These are phyloP conservation scores for Drosophila pallidifrons DNA, from an alignment of 1,140 invertebrate genomes.

Conservation along the genomic window DNA sequence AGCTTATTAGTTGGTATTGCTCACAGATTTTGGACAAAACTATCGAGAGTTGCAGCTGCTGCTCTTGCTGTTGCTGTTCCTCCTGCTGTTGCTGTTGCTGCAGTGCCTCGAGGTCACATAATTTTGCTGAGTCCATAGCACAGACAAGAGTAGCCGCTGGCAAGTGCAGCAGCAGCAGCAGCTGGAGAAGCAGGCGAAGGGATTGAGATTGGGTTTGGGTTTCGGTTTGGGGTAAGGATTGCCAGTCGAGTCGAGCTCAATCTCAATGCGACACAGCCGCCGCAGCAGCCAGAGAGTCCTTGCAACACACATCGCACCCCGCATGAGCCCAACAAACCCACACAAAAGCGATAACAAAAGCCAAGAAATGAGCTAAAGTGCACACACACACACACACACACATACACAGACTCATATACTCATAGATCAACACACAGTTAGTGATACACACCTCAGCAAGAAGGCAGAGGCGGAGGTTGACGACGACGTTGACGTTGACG, in stretches of 20 bases:
- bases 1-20: slow-evolving; percentile 56
- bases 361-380: slow-evolving; percentile 82
- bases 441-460: slow-evolving; percentile 71
- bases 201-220: background rate
- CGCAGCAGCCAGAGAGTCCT: slow-evolving; percentile 31
- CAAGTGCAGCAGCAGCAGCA: slow-evolving; percentile 2
- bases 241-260: slow-evolving; percentile 10
- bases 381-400: slow-evolving; percentile 45
- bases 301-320: background rate
- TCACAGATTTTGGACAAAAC: slow-evolving; percentile 52
- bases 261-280: slow-evolving; percentile 36
- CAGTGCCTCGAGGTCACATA: slow-evolving; percentile 34
- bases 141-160: slow-evolving; percentile 43
- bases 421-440: slow-evolving; percentile 41
- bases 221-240: background rate
- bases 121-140: slow-evolving; percentile 48
- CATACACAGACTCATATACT: slow-evolving; percentile 13
- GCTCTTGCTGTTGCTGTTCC: slow-evolving; percentile 25
- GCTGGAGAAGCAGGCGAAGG: background rate
- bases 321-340: slow-evolving; percentile 50
- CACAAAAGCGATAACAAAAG: slow-evolving; percentile 83
- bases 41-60: slow-evolving; percentile 53
- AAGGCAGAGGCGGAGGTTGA: slow-evolving; percentile 45
- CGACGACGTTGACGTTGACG: slow-evolving; percentile 58
- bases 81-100: slow-evolving; percentile 38